Base-by-base conservation (phyloP, 2,888 invertebrate genomes). In the Sinotaia quadrata region DNA sequence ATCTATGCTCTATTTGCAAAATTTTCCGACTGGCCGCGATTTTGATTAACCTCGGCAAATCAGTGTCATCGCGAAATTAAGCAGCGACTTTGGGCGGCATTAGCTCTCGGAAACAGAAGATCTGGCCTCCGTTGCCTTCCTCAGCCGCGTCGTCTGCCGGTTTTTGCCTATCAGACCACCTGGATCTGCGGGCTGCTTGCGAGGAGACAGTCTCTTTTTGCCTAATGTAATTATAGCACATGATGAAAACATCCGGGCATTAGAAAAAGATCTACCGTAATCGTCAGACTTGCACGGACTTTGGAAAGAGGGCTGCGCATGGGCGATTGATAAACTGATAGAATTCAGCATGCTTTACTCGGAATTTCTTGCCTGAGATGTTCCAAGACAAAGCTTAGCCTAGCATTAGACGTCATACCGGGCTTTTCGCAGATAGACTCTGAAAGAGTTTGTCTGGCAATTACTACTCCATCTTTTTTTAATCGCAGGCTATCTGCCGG, bases 191-290 rank as follows among this genome's bases (percentile, higher is more conserved):
- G 68, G 49, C 52, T 68, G 36, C 59, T 68, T 54, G 58, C 21
- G 65, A 52, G 51, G 51, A 60, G 67, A 56, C 51, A 29, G 33
- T 54, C 52, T 61, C 49, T 29, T 44, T 52, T 27, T 56, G 49
- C 47, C 49, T 75, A 75, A 75, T 71, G 69, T 59, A 73, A 72
- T 75, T 75, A 73, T 75, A 67, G 69, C 71, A 66, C 69, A 68
- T 34, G 49, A 63, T 54, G 60, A 62, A 65, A 72, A 66, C 69
- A 71, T 54, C 57, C 49, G 57, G 49, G 71, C 60, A 71, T 75
- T 71, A 75, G 69, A 71, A 75, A 68, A 67, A 71, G 69, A 75
- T 75, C 69, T 68, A 68, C 70, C 54, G 67, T 71, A 67, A 75
- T 75, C 75, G 67, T 57, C 52, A 58, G 69, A 67, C 60, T 71